phyloP scores from a whole-genome alignment of 2,888 invertebrate genomes.

The Papilio elwesi region DNA sequence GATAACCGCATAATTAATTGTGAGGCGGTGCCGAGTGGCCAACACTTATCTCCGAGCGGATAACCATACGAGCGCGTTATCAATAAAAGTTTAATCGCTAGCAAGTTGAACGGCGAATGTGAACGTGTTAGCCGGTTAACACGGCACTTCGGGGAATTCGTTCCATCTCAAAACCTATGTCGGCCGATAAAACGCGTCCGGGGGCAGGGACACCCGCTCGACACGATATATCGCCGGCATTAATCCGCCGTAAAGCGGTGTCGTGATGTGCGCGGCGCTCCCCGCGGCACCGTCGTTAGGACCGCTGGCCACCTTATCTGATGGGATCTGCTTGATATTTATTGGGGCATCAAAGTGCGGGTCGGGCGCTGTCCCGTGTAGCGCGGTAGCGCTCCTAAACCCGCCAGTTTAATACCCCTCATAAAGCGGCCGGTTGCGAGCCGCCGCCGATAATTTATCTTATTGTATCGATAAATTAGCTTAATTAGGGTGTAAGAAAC shows the following conservation, averaged over 20 bases:
- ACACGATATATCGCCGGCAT: slow-evolving; percentile 24
- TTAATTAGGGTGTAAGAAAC: slow-evolving; percentile 83
- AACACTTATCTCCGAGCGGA: background rate
- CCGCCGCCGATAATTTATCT: slow-evolving; percentile 74
- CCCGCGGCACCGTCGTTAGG: slow-evolving; percentile 51
- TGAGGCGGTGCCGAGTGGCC: slow-evolving; percentile 1
- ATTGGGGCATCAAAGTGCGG: slow-evolving; percentile 67
- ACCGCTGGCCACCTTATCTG: slow-evolving; percentile 61
- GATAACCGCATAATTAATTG: slow-evolving; percentile 7
- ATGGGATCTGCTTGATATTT: slow-evolving; percentile 75
- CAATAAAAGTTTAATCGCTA: slow-evolving; percentile 19
- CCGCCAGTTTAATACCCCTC: slow-evolving; percentile 76
- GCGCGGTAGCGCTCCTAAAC: slow-evolving; percentile 77
- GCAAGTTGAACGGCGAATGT: slow-evolving; percentile 11
- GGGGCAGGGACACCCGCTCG: slow-evolving; percentile 3
- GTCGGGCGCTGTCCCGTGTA: slow-evolving; percentile 60
- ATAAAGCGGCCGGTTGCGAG: slow-evolving; percentile 67
- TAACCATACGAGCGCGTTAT: background rate
- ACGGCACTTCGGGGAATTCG: slow-evolving; percentile 35
- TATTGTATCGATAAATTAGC: slow-evolving; percentile 83
- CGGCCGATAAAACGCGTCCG: slow-evolving; percentile 16
- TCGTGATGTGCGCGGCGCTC: slow-evolving; percentile 62
- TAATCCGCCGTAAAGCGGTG: slow-evolving; percentile 61
- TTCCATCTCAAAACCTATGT: slow-evolving; percentile 27
- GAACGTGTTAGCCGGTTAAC: background rate